Percentiles rank a stretch among this genome's conserved stretches.
These are phyloP conservation scores for Cephalopterus ornatus DNA, from an alignment of 2,113 vertebrate species.

Conservation along the genomic window DNA sequence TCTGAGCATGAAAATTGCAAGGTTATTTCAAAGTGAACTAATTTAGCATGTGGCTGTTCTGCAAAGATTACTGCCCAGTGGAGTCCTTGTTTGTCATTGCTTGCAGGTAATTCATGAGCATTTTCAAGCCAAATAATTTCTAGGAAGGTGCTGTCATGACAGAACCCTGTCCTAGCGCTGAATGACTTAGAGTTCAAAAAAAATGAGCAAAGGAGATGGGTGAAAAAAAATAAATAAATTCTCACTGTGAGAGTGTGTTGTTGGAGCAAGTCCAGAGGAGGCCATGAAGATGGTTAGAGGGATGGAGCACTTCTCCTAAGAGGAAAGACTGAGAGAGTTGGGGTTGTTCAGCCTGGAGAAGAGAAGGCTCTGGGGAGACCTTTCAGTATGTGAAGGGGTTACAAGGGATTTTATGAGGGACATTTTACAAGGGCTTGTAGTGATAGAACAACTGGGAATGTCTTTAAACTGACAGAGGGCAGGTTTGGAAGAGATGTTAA, in stretches of 20 bases:
- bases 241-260: accelerated
- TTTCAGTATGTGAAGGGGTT: not conserved
- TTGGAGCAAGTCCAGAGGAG: not conserved
- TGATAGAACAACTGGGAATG: not conserved
- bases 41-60: not conserved
- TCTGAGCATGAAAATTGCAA: not conserved
- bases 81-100: not conserved
- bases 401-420: too few relatives aligned
- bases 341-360: not conserved
- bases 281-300: not conserved
- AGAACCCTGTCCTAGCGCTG: not conserved
- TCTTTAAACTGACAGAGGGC: not conserved
- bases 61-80: not conserved
- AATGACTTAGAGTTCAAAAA: not conserved
- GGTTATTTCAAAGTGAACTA: not conserved
- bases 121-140: not conserved
- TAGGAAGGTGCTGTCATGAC: not conserved
- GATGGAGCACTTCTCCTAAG: accelerated
- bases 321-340: not conserved
- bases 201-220: not conserved
- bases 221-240: not conserved
- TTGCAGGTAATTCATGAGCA: not conserved
- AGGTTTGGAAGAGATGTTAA: not conserved
- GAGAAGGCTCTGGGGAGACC: not conserved
- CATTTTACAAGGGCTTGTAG: not conserved